Conservation (phyloP, 2,888 invertebrate genomes). For the Escarpia spicata region DNA sequence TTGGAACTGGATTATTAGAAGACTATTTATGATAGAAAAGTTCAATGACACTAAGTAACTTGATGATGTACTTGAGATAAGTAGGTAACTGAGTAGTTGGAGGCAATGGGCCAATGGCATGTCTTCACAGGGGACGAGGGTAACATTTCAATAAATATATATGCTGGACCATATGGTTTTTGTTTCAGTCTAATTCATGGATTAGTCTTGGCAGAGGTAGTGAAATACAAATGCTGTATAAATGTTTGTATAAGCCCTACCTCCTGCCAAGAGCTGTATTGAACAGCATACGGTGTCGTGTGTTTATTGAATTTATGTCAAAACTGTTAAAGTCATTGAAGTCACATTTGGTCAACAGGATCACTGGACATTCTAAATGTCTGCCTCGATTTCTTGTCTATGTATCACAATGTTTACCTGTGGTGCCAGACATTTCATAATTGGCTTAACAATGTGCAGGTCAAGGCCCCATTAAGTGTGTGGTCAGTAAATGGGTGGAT, state of each 20-base stretch:
- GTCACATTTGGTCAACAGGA: background rate
- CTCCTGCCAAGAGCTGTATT: background rate
- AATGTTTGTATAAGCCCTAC: background rate
- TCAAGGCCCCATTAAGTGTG: background rate
- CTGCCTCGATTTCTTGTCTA: background rate
- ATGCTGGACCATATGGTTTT: background rate
- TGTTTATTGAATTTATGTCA: background rate
- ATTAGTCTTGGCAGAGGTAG: background rate
- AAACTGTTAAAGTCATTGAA: background rate
- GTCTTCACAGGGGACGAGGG: background rate
- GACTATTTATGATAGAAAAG: background rate
- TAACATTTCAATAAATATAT: background rate
- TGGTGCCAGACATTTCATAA: background rate
- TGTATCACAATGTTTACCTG: background rate
- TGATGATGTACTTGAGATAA: background rate
- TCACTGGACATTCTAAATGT: background rate
- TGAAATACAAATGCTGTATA: background rate
- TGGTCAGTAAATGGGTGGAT: constrained; percentile 1
- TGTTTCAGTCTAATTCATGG: background rate
- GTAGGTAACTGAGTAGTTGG: background rate
- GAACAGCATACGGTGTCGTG: background rate
- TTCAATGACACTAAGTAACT: background rate
- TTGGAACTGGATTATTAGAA: background rate
- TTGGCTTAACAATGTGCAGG: background rate
- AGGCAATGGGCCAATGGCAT: no score